Conservation (phyloP, 1,140 invertebrate species). For the Nylanderia fulva region DNA sequence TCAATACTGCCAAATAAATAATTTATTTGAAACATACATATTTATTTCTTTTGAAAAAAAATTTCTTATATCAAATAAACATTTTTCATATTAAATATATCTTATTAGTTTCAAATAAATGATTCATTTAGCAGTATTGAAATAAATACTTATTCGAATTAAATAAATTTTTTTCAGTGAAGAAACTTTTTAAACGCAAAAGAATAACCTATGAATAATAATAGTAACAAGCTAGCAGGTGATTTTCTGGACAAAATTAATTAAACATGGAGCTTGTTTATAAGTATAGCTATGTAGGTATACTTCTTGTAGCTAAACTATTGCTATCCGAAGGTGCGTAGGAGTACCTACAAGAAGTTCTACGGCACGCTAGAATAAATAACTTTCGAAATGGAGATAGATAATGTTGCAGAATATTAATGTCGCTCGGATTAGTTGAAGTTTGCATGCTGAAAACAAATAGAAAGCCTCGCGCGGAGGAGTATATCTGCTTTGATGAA, state of each 20-base stretch:
- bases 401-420: conserved; percentile 54
- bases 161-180: no score
- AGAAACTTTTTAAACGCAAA: neutral
- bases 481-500: conserved; percentile 26
- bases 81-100: no score
- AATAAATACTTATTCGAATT: no score
- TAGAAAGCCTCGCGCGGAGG: conserved; percentile 9
- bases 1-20: no score
- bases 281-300: neutral
- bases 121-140: no score
- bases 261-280: conserved; percentile 24
- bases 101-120: no score
- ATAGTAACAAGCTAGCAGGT: neutral
- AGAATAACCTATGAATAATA: neutral
- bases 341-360: conserved; percentile 38
- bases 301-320: conserved; percentile 5
- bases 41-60: no score
- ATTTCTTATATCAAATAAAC: no score
- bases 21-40: no score
- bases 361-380: conserved; percentile 24
- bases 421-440: conserved; percentile 43
- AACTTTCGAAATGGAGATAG: conserved; percentile 51
- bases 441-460: conserved; percentile 40
- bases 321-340: neutral
- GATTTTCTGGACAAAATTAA: conserved; percentile 20